Evolutionary conservation across 2,113 vertebrate species (phyloP), one percentile per base, ranked within the genome.

Genomic region (Caranx melampygus): DNA sequence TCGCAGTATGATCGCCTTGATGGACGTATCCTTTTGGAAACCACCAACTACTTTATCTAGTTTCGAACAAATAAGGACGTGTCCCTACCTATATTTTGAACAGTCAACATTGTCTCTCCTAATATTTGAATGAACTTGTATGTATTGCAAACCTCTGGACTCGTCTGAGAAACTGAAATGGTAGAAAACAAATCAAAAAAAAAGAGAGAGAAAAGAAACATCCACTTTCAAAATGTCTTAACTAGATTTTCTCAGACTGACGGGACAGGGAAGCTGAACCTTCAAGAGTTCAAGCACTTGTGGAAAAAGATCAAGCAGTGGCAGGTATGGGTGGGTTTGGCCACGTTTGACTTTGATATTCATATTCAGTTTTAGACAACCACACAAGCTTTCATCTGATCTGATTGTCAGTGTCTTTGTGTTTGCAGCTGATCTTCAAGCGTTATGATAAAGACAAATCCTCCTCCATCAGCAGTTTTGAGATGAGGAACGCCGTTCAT

Each of bases 281-380:
- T 99, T 0, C 95, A 97, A 67, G 98, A 99, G 89, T 99, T 99
- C 87, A 96, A 93, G 58, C 97, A 99, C 70, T 92, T 99, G 86
- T 99, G 98, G 98, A 95, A 95, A 72, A 99, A 99, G 92, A 98
- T 99, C 85, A 99, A 99, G 87, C 90, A 95, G 68, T 99, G 98
- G 98, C 97, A 97, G 97, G 98, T 99, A 26, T 68, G 3, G 37
- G 42, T 1, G 14, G 2, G 5, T 47, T 15, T 14, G 45, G 3
- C 21, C 4, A 58, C 20, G 8, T 9, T n/a, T 1, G 42, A 37
- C 18, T 57, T 15, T 61, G 26, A 26, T 61, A 9, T 26, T 81
- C 26, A 2, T 2, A 2, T 58, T 35, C 7, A 18, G 10, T 0
- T 62, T 15, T 18, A 2, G 21, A 12, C 14, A 7, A 65, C 1